Evolutionary conservation across 2,797 vertebrate genomes (phyloP), one percentile per base, ranked within the genome.

Genomic region (Catamblyrhynchus diadema): DNA sequence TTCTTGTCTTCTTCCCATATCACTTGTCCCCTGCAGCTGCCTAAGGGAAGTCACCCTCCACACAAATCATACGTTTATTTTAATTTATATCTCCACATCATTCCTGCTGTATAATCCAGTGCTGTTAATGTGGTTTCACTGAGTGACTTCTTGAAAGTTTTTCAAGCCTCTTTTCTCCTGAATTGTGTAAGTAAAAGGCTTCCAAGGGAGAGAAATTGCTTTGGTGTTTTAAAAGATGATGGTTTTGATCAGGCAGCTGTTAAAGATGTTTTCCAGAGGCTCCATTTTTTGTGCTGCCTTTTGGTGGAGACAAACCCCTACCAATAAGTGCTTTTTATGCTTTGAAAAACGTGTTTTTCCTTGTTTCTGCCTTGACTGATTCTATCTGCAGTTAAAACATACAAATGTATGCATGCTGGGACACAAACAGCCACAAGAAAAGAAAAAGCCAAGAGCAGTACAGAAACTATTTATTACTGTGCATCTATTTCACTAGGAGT

Each of bases 221-320:
- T 86, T 85, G 35, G n/a, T 71, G 61, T 87, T 75, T 75, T 45
- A 35, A 65, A 93, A 92, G 87, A 90, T 27, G 3, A 69, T 69
- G 33, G 25, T 92, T 88, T 90, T 85, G 53, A 80, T 95, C 80
- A 89, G 81, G 69, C 62, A 82, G 90, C 73, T 94, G 85, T 78
- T 91, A 61, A 87, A 95, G 59, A 47, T 74, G 80, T 84, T 90
- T 97, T 97, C 59, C 64, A 94, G 89, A 91, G 64, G 37, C 33
- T 94, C n/a, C 19, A 6, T 97, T 93, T 91, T 87, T 95, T 95
- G 10, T 89, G 27, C 71, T 95, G 79, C 90, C 95, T 97, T 97
- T 93, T 93, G 96, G 91, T 96, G 71, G 92, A 98, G 95, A 98
- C 90, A 97, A 97, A 97, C 78, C 73, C 61, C 91, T 93, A 87